Conservation (phyloP, 2,797 vertebrate genomes). For the Cacajao melanocephalus region DNA sequence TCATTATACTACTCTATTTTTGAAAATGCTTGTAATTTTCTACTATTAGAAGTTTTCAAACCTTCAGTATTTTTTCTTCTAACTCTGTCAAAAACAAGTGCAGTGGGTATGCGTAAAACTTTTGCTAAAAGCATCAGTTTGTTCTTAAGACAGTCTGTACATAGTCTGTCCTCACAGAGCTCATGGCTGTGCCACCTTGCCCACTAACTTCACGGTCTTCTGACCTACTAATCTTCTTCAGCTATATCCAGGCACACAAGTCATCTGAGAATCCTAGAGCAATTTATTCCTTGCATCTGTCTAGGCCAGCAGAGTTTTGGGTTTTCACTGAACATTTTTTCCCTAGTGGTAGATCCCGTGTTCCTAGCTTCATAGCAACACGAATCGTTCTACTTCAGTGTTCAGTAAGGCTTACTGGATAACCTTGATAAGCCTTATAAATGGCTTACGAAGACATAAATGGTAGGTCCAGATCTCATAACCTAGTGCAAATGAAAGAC, state of each 20-base stretch:
- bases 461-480: not conserved
- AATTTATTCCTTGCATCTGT: not conserved
- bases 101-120: not conserved
- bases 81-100: not conserved
- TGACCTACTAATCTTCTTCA: not conserved
- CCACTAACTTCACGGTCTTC: not conserved
- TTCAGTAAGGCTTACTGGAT: not conserved
- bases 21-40: not conserved
- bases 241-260: not conserved
- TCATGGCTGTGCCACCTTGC: not conserved
- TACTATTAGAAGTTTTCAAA: not conserved
- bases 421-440: not conserved
- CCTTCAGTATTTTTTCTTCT: not conserved
- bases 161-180: not conserved
- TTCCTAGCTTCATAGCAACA: slow-evolving; percentile 3
- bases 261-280: not conserved
- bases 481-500: not conserved
- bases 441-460: not conserved
- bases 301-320: not conserved
- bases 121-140: not conserved
- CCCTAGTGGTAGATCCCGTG: not conserved
- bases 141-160: not conserved
- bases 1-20: not conserved
- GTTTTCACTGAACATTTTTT: not conserved
- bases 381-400: not conserved